Base-by-base conservation (phyloP, 2,888 invertebrate species). In the Aphrophora alni region DNA sequence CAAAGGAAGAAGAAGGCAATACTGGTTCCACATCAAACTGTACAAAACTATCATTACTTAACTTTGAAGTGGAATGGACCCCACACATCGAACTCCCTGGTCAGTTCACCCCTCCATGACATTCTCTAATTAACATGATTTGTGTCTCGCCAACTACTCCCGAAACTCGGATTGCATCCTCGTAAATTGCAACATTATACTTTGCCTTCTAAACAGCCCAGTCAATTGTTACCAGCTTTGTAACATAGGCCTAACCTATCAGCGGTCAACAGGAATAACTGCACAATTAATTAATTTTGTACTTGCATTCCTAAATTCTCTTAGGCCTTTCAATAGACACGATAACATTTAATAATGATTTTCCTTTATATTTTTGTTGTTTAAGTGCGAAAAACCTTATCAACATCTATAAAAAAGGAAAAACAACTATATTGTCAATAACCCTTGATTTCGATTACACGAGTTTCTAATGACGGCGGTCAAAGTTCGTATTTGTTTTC, bases 61-160 rank as follows among this genome's bases (percentile, higher is more conserved):
- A 59, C 2, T 59, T 59, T n/a, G 59, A 59, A 59, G 59, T 59
- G 59, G 21, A 44, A 8, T 44, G 44, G 44, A 59, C 59, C 59
- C 59, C 59, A 59, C 59, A 21, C 59, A 59, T 59, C 59, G 59
- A 7, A 21, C 59, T 59, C 59, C 59, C 59, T 59, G 59, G 59
- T 59, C 59, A 59, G 59, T 59, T 59, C 59, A 59, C 59, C 59
- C n/a, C 59, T 59, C 59, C 4, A 21, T 21, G 5, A 59, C 59
- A 59, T 59, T 59, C 59, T 59, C 59, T 59, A 59, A 59, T 59
- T 59, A 59, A 59, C 59, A 59, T 59, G 59, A 59, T 59, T 59
- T 59, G 59, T 59, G 59, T 21, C 59, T 59, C 21, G 21, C n/a
- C 59, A n/a, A 59, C 5, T n/a, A n/a, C n/a, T n/a, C n/a, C n/a